Base-by-base conservation (phyloP, 2,888 invertebrate genomes). In the Caenorhabditis afra region DNA sequence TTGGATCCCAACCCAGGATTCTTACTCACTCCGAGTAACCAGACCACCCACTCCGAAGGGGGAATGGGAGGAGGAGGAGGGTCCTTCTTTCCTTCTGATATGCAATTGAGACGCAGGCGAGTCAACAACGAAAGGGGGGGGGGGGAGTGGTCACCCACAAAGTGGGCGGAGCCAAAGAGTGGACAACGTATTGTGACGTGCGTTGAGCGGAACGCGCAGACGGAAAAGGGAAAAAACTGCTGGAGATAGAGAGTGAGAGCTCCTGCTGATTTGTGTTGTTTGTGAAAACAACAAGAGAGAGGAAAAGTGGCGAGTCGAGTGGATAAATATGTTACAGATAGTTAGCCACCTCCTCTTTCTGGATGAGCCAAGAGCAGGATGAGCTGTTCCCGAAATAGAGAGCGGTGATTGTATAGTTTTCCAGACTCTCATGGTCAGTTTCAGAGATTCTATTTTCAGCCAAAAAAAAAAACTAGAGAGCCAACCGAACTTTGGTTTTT, bases 251-350 rank as follows among this genome's bases (percentile, higher is more conserved):
- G 49, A 61, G 37, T 35, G 35, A 16, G 18, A 50, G 22, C 20
- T 39, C 20, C 29, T 7, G 44, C 8, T 5, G 64, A 23, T 52
- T 64, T 64, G n/a, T n/a, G n/a, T n/a, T n/a, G 64, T 64, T 64
- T 64, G 52, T 41, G 64, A 44, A 64, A 52, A 53, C 39, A 41
- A 64, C 23, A 52, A 64, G 52, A n/a, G n/a, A n/a, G n/a, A n/a
- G n/a, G n/a, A n/a, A n/a, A n/a, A n/a, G n/a, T n/a, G n/a, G n/a
- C 41, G n/a, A 16, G 52, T 44, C 41, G 55, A 57, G 22, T 57
- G 37, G 55, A 57, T 37, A 57, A 39, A 41, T 18, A 39, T 57
- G 55, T 57, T 57, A 41, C 55, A 55, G 39, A 55, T 39, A 37
- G 39, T 55, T 55, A 39, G 55, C n/a, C 29, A 3, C 44, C 44